Percentiles rank a stretch among this genome's conserved stretches.
Evolutionary conservation across 2,113 vertebrate genomes (phyloP).

Genomic region (Tyrannus savana): DNA sequence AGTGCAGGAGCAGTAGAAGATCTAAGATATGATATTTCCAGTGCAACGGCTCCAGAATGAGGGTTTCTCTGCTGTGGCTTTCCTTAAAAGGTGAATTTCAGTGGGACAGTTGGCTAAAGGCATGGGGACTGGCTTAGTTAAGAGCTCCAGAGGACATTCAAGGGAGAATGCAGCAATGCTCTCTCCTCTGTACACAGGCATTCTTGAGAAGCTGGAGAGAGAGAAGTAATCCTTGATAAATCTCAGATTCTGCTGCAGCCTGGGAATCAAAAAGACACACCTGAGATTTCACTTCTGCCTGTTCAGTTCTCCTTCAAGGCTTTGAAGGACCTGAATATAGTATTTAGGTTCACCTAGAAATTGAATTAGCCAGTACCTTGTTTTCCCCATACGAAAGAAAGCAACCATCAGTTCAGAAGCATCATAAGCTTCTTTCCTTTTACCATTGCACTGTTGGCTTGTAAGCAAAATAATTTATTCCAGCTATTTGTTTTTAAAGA

Average conservation of each 20-base stretch:
- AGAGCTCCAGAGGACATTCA: neutral
- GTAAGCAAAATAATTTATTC: neutral
- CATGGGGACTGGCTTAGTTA: neutral
- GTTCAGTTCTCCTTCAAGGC: neutral
- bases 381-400: neutral
- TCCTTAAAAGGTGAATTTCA: neutral
- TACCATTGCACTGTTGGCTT: neutral
- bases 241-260: neutral
- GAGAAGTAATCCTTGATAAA: neutral
- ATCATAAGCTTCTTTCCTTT: neutral
- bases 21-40: neutral
- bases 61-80: neutral
- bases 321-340: neutral
- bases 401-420: neutral
- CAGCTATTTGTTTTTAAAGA: neutral
- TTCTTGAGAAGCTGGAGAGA: neutral
- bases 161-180: neutral
- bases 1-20: neutral
- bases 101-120: neutral
- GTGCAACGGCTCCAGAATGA: neutral
- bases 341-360: neutral
- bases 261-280: neutral
- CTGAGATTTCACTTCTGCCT: neutral
- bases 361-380: neutral
- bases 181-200: neutral